A percentile compares a stretch with the other conserved stretches of the same genome.
These are phyloP conservation scores for Rynchops niger DNA, from an alignment of 2,113 vertebrate species.

Conservation along the genomic window DNA sequence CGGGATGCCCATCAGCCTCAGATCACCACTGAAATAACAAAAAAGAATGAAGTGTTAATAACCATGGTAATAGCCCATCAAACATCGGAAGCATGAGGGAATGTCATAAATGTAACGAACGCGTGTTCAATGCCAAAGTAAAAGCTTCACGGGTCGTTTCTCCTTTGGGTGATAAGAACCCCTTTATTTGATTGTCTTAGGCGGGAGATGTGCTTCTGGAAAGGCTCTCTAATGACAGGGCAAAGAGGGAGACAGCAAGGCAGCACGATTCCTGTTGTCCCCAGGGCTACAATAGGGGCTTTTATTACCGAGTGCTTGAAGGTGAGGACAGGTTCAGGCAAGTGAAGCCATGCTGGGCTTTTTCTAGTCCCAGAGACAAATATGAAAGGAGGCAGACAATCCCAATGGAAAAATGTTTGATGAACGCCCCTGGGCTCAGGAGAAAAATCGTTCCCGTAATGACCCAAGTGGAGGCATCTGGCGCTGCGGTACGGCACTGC, in stretches of 20 bases:
- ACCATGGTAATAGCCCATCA: not conserved
- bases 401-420: not conserved
- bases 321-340: not conserved
- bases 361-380: not conserved
- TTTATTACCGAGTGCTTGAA: not conserved
- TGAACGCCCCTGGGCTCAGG: not conserved
- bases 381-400: not conserved
- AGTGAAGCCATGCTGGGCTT: not conserved
- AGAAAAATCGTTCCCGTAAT: not conserved
- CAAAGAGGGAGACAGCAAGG: not conserved
- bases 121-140: not conserved
- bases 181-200: not conserved
- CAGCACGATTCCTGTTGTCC: not conserved
- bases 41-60: not conserved
- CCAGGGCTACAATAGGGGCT: not conserved
- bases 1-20: not conserved
- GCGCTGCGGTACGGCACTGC: fast-evolving
- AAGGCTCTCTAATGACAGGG: not conserved
- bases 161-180: not conserved
- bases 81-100: not conserved
- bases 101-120: not conserved
- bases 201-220: not conserved
- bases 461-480: not conserved
- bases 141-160: not conserved
- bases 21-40: not conserved